Base-by-base conservation (phyloP, 1,140 invertebrate species). In the Pteromalus puparum region DNA sequence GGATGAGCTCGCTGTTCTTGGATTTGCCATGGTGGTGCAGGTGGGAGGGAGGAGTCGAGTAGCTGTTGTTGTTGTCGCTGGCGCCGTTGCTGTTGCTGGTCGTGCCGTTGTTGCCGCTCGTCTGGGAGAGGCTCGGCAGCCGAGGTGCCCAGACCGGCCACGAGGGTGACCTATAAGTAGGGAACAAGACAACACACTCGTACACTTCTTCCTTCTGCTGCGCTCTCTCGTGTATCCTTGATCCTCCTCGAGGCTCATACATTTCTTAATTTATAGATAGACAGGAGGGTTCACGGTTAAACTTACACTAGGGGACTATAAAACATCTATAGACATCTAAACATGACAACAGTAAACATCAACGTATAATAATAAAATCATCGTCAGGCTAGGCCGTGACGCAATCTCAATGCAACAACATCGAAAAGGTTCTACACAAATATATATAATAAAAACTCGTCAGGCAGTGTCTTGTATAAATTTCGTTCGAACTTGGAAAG, bases 71-170 rank as follows among this genome's bases (percentile, higher is more conserved):
- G 38, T 70, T 79, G 77, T 75, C 81, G 80, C 75, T 83, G 34
- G 34, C n/a, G 38, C 68, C 26, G 76, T 38, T 68, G 34, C 70
- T 42, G 65, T 34, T 70, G 67, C 68, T n/a, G 15, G 2, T 46
- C n/a, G 61, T 67, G 21, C 65, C n/a, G 77, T 42, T 76, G 21
- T 26, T 30, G 65, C 21, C 30, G n/a, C 24, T 61, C 24, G 46
- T 46, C 28, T 48, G 65, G 38, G 83, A 72, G 73, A 76, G 42
- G 87, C 89, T 91, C 81, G 92, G 92, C 74, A 93, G 91, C 81
- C 92, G 93, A 86, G 93, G 93, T 77, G 93, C 92, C 94, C 94
- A 94, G 87, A 94, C 92, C 88, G 94, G 94, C 94, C 94, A 94
- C 80, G 94, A 94, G 79, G 94, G 94, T 89, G 94, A 94, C 93